Base-by-base conservation (phyloP, 2,113 vertebrate genomes). In the Rissa tridactyla region DNA sequence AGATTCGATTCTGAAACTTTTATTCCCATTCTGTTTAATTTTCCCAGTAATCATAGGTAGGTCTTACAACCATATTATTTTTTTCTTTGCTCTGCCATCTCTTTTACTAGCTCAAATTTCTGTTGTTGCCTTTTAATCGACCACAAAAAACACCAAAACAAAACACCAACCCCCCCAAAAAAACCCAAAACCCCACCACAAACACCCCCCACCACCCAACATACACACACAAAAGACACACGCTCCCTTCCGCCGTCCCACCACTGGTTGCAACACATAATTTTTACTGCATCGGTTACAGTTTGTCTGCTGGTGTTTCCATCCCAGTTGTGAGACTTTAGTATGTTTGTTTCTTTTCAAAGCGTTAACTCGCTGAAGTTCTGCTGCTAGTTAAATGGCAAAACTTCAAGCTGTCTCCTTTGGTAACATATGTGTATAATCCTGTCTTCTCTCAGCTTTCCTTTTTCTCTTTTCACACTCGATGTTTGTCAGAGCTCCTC, bases 241-340 rank as follows among this genome's bases (percentile, higher is more conserved):
- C 14, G 6, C 19, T 0, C 9, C 5, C 7, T 26, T 29, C 5
- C 7, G 12, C 13, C 14, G 17, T 47, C 14, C 20, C 16, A 1
- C 0, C 13, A 27, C 20, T 11, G 25, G 6, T 58, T 19, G 18
- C 21, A 86, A 44, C 46, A 38, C 25, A 38, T 36, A 1, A 5
- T 21, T 78, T 80, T 86, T 57, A 38, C 36, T 54, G n/a, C 34
- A 55, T 52, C 40, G 15, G 7, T 30, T 72, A 38, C 23, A 42
- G n/a, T 77, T 78, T 57, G 9, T 72, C 71, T 55, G 34, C 7
- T 29, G 42, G 2, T 42, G 22, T 73, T 73, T 86, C 49, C 23
- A 14, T 42, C 9, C 29, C 23, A 40, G 38, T 44, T 52, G 15
- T 52, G n/a, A 69, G 47, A 76, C 40, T 85, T 68, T 6, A n/a